A percentile compares a stretch with the other conserved stretches of the same genome.
These are phyloP conservation scores for Lophius piscatorius DNA, from an alignment of 2,113 vertebrate species.

Conservation along the genomic window DNA sequence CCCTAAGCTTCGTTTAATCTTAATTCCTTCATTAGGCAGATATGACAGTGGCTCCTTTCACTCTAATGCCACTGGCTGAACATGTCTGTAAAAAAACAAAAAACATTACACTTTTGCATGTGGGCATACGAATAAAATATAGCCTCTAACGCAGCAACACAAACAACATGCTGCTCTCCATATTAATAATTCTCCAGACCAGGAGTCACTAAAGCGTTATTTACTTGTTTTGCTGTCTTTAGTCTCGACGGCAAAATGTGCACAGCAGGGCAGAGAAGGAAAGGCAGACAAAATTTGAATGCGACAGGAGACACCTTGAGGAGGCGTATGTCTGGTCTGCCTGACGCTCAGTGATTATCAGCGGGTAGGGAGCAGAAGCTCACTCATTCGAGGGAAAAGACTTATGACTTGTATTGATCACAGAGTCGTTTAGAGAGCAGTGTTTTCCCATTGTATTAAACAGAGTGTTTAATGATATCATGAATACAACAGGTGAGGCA, in stretches of 20 bases:
- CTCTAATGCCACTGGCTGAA: constrained; percentile 52
- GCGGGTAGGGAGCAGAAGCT: constrained; percentile 44
- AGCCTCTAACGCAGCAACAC: constrained; percentile 23
- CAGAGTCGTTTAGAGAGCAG: constrained; percentile 12
- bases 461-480: constrained; percentile 36
- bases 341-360: constrained; percentile 62
- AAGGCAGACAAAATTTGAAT: constrained; percentile 55
- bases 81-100: constrained; percentile 21
- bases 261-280: constrained; percentile 29
- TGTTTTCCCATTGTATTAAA: constrained; percentile 22
- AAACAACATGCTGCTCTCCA: constrained; percentile 24
- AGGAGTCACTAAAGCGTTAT: constrained; percentile 48
- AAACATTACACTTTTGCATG: constrained; percentile 26
- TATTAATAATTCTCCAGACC: constrained; percentile 48
- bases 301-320: constrained; percentile 58
- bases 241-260: constrained; percentile 37
- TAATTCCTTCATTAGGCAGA: constrained; percentile 66
- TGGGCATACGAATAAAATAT: constrained; percentile 31
- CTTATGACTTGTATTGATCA: constrained; percentile 71
- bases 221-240: constrained; percentile 48
- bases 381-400: constrained; percentile 59
- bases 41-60: constrained; percentile 25
- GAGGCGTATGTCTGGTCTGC: constrained; percentile 59
- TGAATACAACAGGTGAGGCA: constrained; percentile 41
- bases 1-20: constrained; percentile 60